Evolutionary conservation across 2,113 vertebrate genomes (phyloP).

Genomic region (Chlorocebus sabaeus): DNA sequence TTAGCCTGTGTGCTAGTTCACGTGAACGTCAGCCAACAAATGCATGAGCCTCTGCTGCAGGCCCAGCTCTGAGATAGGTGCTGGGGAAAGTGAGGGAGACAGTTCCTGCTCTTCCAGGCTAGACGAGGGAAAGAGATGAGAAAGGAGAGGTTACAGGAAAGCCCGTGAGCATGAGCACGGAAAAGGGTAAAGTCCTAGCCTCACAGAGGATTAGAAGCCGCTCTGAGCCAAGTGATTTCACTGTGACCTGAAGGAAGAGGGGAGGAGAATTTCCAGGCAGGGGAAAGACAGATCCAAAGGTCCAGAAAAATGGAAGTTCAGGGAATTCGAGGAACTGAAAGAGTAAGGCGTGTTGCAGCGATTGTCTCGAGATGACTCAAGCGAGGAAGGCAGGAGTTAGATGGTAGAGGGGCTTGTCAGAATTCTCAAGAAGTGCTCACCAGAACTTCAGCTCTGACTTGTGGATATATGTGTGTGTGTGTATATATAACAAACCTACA

Average conservation of each 20-base stretch:
- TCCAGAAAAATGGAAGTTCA: neutral
- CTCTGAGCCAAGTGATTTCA: neutral
- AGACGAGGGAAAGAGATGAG: too few relatives aligned
- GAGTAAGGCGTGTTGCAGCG: neutral
- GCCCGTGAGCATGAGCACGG: accelerated
- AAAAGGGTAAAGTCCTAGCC: neutral
- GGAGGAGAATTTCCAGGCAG: neutral
- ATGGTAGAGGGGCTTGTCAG: neutral
- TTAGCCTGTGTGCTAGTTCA: neutral
- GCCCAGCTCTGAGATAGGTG: too few relatives aligned
- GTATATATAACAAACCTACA: too few relatives aligned
- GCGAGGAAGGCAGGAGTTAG: neutral
- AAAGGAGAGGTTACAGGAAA: neutral
- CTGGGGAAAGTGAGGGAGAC: neutral
- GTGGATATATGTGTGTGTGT: too few relatives aligned
- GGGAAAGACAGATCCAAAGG: neutral
- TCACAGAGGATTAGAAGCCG: neutral
- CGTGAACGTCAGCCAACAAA: neutral
- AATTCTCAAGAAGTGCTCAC: neutral
- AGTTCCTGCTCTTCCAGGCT: neutral
- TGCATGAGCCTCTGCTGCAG: neutral
- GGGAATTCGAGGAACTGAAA: neutral
- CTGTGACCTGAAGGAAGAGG: neutral
- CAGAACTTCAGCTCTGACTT: neutral
- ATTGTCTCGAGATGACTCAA: neutral